Conservation (phyloP, 2,797 vertebrate genomes). For the Enteromius unitaeniatus region DNA sequence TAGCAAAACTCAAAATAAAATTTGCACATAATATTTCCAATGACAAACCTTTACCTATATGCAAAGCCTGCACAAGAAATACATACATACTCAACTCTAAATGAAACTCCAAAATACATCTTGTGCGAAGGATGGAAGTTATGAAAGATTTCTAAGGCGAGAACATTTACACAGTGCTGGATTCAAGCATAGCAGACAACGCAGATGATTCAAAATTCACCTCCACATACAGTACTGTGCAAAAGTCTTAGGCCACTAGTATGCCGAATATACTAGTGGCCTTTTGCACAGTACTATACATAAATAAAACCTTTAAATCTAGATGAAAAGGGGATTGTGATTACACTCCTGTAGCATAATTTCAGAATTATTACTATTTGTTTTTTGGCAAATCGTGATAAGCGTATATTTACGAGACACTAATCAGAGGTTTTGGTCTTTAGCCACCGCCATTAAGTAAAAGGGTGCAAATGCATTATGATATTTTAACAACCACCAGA, state of each 20-base stretch:
- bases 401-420: constrained; percentile 39
- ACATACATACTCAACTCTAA: constrained; percentile 32
- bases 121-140: constrained; percentile 40
- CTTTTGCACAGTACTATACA: no score
- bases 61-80: constrained; percentile 55
- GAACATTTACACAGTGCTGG: constrained; percentile 64
- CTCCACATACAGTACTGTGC: neutral
- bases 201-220: constrained; percentile 40
- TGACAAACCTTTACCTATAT: constrained; percentile 48
- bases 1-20: constrained; percentile 35
- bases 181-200: constrained; percentile 62
- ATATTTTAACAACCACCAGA: constrained; percentile 71
- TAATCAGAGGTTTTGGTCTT: constrained; percentile 64
- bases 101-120: constrained; percentile 13
- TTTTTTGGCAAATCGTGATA: constrained; percentile 43
- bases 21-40: constrained; percentile 54
- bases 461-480: constrained; percentile 63
- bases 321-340: constrained; percentile 16
- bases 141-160: constrained; percentile 48
- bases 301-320: constrained; percentile 27
- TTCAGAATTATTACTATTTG: neutral
- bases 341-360: neutral
- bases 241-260: no score
- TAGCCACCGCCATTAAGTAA: constrained; percentile 65
- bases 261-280: no score